A percentile compares a stretch with the other conserved stretches of the same genome.
These are phyloP conservation scores for Clupea harengus DNA, from an alignment of 2,113 vertebrate genomes.

Conservation along the genomic window DNA sequence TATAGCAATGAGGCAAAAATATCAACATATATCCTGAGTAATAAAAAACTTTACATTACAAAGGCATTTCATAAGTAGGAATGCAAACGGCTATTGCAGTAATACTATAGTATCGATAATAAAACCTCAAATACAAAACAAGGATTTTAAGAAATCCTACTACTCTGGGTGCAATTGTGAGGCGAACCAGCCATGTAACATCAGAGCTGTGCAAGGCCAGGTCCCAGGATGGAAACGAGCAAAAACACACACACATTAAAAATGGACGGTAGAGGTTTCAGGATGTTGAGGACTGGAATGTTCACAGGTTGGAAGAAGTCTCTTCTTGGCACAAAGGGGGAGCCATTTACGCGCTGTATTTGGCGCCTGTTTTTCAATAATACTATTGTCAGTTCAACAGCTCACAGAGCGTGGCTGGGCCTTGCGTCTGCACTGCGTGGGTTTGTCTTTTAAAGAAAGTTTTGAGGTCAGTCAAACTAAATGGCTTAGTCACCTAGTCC, in stretches of 20 bases:
- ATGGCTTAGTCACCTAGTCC: constrained; percentile 82
- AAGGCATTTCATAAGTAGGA: constrained; percentile 10
- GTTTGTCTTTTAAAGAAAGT: neutral
- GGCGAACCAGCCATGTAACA: neutral
- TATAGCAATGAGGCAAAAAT: constrained; percentile 15
- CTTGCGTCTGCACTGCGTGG: neutral
- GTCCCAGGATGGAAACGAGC: neutral
- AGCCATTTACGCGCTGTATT: neutral
- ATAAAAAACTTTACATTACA: neutral
- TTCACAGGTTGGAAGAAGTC: constrained; percentile 12
- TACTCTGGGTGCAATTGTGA: constrained; percentile 7
- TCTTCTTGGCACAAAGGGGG: neutral
- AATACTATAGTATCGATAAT: constrained; percentile 17
- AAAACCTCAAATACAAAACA: constrained; percentile 11
- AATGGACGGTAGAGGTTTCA: neutral
- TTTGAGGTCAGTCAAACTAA: neutral
- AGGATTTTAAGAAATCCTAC: constrained; percentile 10
- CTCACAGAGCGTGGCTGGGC: neutral
- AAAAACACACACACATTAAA: neutral
- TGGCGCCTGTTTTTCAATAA: neutral
- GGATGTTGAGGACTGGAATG: neutral
- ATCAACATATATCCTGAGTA: neutral
- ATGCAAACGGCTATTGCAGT: constrained; percentile 13
- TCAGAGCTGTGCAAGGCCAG: neutral
- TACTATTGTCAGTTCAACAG: neutral